Conservation (phyloP, 2,113 vertebrate genomes). For the Lophura nycthemera region DNA sequence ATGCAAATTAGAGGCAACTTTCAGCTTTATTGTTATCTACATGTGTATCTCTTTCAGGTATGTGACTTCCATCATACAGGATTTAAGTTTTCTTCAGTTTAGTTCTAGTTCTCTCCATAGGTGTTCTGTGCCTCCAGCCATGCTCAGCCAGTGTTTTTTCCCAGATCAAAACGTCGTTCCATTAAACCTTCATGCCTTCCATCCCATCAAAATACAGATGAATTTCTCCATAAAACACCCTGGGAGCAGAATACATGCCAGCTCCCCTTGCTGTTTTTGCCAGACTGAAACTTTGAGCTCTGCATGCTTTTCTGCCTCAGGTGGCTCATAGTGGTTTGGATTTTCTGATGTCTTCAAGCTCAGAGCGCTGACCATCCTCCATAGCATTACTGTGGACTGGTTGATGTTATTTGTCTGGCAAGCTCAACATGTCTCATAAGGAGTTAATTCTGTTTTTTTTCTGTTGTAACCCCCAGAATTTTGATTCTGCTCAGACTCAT, state of each 20-base stretch:
- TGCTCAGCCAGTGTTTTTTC: constrained; percentile 3
- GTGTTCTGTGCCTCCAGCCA: constrained; percentile 34
- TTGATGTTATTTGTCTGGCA: constrained; percentile 24
- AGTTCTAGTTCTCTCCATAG: background rate
- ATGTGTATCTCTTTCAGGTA: background rate
- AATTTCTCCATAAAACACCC: constrained; percentile 44
- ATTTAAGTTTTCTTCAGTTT: constrained; percentile 21
- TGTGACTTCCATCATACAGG: background rate
- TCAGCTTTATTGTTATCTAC: background rate
- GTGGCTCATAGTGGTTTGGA: constrained; percentile 30
- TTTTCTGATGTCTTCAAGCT: constrained; percentile 43
- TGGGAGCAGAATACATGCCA: constrained; percentile 33
- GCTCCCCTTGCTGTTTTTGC: constrained; percentile 45
- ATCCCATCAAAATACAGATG: constrained; percentile 66
- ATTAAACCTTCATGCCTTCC: constrained; percentile 65
- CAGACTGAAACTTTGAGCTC: constrained; percentile 46
- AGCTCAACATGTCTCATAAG: constrained; percentile 6
- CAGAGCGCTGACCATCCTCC: constrained; percentile 39
- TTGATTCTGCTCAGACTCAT: background rate
- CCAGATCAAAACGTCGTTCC: constrained; percentile 53
- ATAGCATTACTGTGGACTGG: background rate
- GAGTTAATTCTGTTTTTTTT: constrained; percentile 30
- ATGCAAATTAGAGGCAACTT: background rate
- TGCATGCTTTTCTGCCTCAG: constrained; percentile 51
- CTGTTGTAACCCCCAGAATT: background rate